Evolutionary conservation across 2,113 vertebrate genomes (phyloP), one percentile per base, ranked within the genome.

Genomic region (Brienomyrus brachyistius): DNA sequence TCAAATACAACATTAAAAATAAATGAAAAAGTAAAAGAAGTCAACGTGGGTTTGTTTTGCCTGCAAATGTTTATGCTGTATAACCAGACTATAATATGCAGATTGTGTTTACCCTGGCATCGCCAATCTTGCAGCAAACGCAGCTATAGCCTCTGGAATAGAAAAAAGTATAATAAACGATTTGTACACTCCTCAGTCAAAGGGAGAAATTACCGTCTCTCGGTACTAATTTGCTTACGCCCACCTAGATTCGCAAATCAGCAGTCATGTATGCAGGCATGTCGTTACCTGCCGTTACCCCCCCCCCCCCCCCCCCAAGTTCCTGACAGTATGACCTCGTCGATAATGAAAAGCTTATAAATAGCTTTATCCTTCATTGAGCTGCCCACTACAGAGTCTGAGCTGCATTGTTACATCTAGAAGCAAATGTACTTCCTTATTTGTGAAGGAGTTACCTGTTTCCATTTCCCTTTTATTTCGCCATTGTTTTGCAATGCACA

Each of bases 311-410:
- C 50, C 1, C 27, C 11, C 23, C 10, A 54, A 40, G 17, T 82
- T 56, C 82, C 70, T 51, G 80, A 85, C 89, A 85, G 89, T 23
- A n/a, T 85, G 89, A 89, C 80, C 88, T 84, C 51, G 43, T 43
- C 9, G 21, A 23, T 47, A 85, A 54, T 45, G 80, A 85, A 40
- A 56, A 54, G 54, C n/a, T 70, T 45, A 27, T 27, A 62, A 89
- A 89, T 66, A 86, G 50, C 84, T 50, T 40, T 45, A 50, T 17
- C 56, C n/a, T 56, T 59, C n/a, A 89, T 48, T 35, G 50, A 66
- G 4, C 45, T 47, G 2, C 45, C 45, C 59, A 23, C 62, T 11
- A 11, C 9, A 13, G 40, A n/a, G 2, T 43, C 74, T 35, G 7
- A 48, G n/a, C n/a, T 40, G 21, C 17, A 31, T 27, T 74, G 59